A percentile compares a stretch with the other conserved stretches of the same genome.
Evolutionary conservation across 2,797 vertebrate species (phyloP).

Genomic region (Cephalopachus bancanus): DNA sequence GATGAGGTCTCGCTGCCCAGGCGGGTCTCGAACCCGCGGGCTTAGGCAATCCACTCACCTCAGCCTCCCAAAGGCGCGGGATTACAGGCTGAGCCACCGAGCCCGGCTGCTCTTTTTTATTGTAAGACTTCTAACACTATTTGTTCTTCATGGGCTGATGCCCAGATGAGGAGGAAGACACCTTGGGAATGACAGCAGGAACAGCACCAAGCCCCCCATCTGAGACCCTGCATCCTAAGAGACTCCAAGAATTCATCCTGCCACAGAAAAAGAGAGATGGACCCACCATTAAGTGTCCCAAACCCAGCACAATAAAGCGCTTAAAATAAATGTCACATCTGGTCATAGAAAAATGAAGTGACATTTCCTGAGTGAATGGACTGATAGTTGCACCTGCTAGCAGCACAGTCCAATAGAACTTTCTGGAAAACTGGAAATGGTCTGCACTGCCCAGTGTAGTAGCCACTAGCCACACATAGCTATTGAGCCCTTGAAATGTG

Average conservation of each 20-base stretch:
- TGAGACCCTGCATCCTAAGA: neutral
- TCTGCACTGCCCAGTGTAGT: neutral
- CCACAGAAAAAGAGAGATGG: neutral
- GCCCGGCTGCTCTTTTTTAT: too few species aligned
- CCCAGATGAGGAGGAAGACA: neutral
- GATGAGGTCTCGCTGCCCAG: too few species aligned
- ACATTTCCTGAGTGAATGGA: neutral
- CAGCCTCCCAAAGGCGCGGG: too few species aligned
- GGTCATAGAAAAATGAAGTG: neutral
- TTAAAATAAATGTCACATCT: slow-evolving; percentile 9
- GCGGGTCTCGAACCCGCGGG: too few species aligned
- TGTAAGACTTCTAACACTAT: neutral
- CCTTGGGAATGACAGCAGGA: neutral
- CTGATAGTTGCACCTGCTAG: neutral
- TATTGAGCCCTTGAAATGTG: fast-evolving
- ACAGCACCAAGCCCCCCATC: neutral
- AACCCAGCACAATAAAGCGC: neutral
- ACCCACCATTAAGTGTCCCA: neutral
- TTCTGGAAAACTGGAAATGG: neutral
- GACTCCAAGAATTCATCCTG: neutral
- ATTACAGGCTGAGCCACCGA: too few species aligned
- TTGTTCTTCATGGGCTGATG: neutral
- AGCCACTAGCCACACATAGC: neutral
- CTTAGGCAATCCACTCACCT: too few species aligned
- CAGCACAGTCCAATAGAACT: neutral